phyloP scores from a whole-genome alignment of 2,797 vertebrate species.

The Sebastes elongatus region DNA sequence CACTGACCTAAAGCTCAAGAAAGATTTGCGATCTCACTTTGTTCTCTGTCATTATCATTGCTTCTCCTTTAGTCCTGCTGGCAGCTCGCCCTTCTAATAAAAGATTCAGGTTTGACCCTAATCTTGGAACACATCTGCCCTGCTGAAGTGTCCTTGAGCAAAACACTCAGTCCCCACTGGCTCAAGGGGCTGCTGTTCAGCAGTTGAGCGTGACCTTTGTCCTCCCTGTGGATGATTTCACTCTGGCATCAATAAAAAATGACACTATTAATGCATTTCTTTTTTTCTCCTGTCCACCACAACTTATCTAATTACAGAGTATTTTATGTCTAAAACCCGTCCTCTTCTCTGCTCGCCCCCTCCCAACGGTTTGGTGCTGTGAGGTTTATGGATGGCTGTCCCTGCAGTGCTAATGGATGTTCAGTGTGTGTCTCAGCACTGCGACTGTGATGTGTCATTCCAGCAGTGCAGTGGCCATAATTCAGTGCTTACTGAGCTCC shows the following conservation, averaged over 20 bases:
- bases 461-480: background rate
- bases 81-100: background rate
- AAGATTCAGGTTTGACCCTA: background rate
- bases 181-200: background rate
- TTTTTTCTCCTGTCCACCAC: background rate
- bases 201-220: background rate
- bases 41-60: background rate
- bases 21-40: background rate
- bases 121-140: background rate
- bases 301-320: background rate
- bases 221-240: background rate
- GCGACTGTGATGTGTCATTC: constrained; percentile 18
- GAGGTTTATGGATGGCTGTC: constrained; percentile 22
- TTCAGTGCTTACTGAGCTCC: constrained; percentile 18
- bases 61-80: background rate
- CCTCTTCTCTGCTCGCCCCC: background rate
- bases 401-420: constrained; percentile 31
- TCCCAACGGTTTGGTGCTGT: background rate
- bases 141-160: background rate
- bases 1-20: background rate
- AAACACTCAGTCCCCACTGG: background rate
- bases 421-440: constrained; percentile 20
- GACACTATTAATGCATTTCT: background rate
- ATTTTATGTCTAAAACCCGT: background rate
- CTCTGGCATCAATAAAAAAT: background rate